Evolutionary conservation across 2,888 invertebrate genomes (phyloP), one percentile per base, ranked within the genome.

Genomic region (Subacronicta megacephala): DNA sequence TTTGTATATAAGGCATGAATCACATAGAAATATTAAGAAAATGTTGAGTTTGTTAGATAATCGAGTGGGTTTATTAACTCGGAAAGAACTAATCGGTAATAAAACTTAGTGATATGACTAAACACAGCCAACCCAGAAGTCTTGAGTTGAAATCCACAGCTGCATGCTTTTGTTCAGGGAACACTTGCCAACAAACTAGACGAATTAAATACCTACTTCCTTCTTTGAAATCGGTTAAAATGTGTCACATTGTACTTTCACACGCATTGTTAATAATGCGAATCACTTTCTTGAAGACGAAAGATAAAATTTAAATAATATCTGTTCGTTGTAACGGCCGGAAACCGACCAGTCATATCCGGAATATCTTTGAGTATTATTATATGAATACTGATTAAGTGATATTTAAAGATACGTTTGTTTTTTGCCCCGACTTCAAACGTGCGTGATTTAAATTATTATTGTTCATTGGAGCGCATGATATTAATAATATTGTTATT

Each of bases 341-440:
- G 82, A 85, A 81, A 79, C 79, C 75, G 80, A 68, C 80, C 73
- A 77, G 72, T 77, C 78, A 76, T 75, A 81, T 81, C 81, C 86
- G 84, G 83, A 82, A 77, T 51, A 84, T 85, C 72, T 77, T 62
- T 69, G 66, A 41, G 61, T 70, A 58, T 75, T 78, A 80, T 81
- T 82, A 80, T 82, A 79, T 83, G 84, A 87, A 88, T 87, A 84
- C 81, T 83, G 83, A 86, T 86, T 78, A 72, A 66, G 53, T 54
- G 41, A 37, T 35, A 44, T 23, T 45, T 29, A 23, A 51, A 40
- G 49, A 52, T 62, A 41, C 52, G 54, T 62, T 62, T 65, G 54
- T 72, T 72, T 68, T 65, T 71, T 62, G 52, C 50, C 7, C 38
- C 16, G n/a, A 33, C 38, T 44, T 29, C 15, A 12, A 42, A 38